Conservation (phyloP, 2,888 invertebrate genomes). For the Pachymerium ferrugineum region DNA sequence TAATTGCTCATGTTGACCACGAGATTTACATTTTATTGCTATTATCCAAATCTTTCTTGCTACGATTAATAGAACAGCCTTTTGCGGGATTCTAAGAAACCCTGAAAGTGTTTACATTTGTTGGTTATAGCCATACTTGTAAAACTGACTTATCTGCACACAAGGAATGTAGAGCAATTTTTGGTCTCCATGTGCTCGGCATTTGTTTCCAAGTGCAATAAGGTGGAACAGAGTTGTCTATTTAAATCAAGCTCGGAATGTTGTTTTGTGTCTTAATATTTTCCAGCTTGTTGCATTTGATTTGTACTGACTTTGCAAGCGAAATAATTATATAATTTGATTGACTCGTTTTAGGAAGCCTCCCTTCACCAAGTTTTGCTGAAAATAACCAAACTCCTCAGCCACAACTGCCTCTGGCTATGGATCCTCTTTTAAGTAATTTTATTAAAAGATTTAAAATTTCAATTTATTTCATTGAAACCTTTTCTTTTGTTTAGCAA, state of each 20-base stretch:
- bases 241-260: no score
- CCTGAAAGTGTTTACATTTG: no score
- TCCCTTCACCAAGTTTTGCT: conserved; percentile 63
- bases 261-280: not conserved
- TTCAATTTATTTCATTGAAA: not conserved
- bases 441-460: not conserved
- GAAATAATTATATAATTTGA: not conserved
- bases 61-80: no score
- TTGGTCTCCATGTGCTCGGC: no score
- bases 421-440: conserved; percentile 93
- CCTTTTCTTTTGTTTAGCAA: conserved; percentile 36
- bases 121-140: no score
- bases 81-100: no score
- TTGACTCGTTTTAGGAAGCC: conserved; percentile 47
- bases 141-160: not conserved
- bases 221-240: no score
- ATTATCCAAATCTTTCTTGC: no score
- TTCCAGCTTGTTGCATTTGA: not conserved
- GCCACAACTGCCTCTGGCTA: conserved; percentile 79
- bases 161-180: no score
- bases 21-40: no score
- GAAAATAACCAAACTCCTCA: conserved; percentile 68
- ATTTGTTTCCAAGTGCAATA: no score
- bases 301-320: not conserved
- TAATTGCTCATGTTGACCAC: no score